phyloP scores from a whole-genome alignment of 2,888 invertebrate genomes.

The Athalia rosae region DNA sequence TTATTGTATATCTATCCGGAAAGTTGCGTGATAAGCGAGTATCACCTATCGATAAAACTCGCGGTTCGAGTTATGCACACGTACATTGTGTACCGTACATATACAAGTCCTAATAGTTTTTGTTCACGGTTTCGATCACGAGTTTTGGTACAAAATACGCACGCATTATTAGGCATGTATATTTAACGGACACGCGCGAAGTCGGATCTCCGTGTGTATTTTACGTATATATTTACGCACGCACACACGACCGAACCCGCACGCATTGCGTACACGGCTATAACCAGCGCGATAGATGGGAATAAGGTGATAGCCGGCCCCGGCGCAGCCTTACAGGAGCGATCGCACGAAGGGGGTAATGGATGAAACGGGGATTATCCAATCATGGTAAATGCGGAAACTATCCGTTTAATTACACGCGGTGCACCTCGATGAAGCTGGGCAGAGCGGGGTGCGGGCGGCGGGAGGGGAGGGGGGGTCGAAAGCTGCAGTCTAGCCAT shows the following conservation, averaged over 20 bases:
- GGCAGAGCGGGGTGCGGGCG: conserved; percentile 39
- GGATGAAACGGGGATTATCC: conserved; percentile 70
- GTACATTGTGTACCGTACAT: background rate
- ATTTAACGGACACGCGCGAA: no score
- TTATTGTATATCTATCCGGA: background rate
- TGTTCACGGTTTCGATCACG: no score
- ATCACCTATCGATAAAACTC: conserved; percentile 1
- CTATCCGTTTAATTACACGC: conserved; percentile 73
- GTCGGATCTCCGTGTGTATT: no score
- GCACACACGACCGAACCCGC: no score
- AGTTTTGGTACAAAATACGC: no score
- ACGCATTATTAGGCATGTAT: no score
- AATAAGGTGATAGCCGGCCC: background rate
- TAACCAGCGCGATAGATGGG: no score
- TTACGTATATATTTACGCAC: no score
- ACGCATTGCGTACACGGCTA: no score
- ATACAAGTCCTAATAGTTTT: no score
- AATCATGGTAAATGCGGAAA: conserved; percentile 73
- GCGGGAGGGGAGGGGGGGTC: no score
- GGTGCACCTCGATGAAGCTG: conserved; percentile 60
- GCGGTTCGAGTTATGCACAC: background rate
- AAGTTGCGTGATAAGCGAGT: conserved; percentile 1
- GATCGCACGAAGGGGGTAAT: conserved; percentile 56
- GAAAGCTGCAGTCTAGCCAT: background rate
- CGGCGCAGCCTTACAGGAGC: background rate